Evolutionary conservation across 2,888 invertebrate genomes (phyloP), one percentile per base, ranked within the genome.

Genomic region (Idaea straminata): DNA sequence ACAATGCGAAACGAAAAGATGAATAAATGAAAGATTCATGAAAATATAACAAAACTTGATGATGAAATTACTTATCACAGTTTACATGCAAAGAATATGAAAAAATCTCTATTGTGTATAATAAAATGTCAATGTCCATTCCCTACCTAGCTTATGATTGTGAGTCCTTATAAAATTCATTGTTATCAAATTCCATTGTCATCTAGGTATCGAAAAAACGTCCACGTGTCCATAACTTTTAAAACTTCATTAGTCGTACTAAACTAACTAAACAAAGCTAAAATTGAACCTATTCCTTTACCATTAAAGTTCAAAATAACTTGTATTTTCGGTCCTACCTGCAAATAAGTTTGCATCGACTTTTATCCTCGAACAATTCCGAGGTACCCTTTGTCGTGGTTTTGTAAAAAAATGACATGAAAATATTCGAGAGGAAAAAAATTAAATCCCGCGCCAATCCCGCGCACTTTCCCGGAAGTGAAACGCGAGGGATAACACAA

Each of bases 321-420:
- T 7, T 47, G 10, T 7, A 47, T 10, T 10, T 47, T 47, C 47
- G 4, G 3, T 13, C 6, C 10, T 47, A 47, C 47, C 47, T 47
- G 47, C 47, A 47, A 13, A 47, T 47, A 47, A 62, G 62, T 63
- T 67, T 68, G 67, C 64, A 66, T 72, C 63, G 66, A 69, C 67
- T 69, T 70, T 65, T 67, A 66, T 65, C 63, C 63, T 15, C 64
- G 69, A 70, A 69, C 70, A 66, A 66, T 68, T 70, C 68, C 35
- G 65, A 65, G 60, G 47, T 67, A 62, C 64, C 66, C 66, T 72
- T 72, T 70, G 66, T 70, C 65, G 69, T 63, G 61, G 59, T 62
- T 64, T 69, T 65, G 61, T 66, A 61, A 68, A 68, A 68, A 65
- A 70, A 68, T 70, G 66, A 62, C 62, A 60, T 57, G 61, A 67